phyloP scores from a whole-genome alignment of 2,888 invertebrate genomes.

The Sisyra nigra region DNA sequence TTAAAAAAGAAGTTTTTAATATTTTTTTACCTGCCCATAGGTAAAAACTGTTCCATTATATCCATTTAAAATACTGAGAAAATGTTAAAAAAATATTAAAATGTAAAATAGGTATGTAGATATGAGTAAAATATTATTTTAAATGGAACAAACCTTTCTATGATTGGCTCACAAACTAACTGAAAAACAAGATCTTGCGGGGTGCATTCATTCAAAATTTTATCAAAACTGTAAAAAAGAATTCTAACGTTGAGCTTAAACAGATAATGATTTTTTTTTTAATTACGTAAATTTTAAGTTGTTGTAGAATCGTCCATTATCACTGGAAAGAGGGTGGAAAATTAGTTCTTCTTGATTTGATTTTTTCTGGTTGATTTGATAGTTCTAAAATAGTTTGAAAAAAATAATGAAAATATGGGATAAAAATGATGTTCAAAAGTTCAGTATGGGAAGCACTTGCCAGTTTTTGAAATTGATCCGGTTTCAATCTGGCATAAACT shows the following conservation, averaged over 20 bases:
- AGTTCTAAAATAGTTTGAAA: no score
- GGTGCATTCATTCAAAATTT: conserved; percentile 26
- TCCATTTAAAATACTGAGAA: conserved; percentile 31
- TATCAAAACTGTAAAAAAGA: conserved; percentile 26
- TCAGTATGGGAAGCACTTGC: no score
- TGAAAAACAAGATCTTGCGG: conserved; percentile 29
- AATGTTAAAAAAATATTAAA: conserved; percentile 6
- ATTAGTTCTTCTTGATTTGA: neutral
- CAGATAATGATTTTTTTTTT: conserved; percentile 8
- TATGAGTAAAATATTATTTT: neutral
- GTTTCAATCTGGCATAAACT: conserved; percentile 27
- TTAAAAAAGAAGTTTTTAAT: neutral
- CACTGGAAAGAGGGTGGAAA: conserved; percentile 3
- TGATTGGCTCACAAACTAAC: conserved; percentile 29
- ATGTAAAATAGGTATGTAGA: neutral
- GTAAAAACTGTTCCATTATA: conserved; percentile 38
- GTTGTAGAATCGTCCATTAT: conserved; percentile 6
- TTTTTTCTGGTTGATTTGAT: conserved; percentile 2
- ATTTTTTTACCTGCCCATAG: conserved; percentile 31
- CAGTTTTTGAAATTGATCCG: conserved; percentile 11
- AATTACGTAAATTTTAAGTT: conserved; percentile 6
- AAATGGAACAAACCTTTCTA: conserved; percentile 25
- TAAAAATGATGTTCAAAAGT: no score
- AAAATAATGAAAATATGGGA: no score
- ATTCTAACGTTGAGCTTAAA: no score